Evolutionary conservation across 2,113 vertebrate species (phyloP).

Genomic region (Emydura subglobosa): DNA sequence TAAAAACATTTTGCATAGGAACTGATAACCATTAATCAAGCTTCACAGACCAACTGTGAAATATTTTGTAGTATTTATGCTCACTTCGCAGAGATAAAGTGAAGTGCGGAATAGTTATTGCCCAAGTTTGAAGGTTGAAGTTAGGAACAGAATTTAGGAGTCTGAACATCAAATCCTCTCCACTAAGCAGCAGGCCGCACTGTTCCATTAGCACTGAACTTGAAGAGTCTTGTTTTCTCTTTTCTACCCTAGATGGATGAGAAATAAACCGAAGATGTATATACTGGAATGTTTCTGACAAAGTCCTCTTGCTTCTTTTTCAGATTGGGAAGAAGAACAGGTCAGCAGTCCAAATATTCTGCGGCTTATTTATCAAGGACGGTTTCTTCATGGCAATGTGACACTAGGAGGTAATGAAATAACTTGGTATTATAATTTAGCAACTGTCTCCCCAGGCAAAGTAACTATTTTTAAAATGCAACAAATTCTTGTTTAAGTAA

Average conservation of each 20-base stretch:
- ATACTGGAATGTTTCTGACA: constrained; percentile 5
- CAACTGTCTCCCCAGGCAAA: neutral
- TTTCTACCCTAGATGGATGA: neutral
- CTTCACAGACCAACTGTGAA: neutral
- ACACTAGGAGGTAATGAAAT: constrained; percentile 93
- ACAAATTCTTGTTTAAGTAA: neutral
- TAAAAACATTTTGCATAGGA: neutral
- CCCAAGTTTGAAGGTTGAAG: neutral
- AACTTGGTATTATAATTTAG: neutral
- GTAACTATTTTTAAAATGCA: neutral
- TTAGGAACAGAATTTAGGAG: neutral
- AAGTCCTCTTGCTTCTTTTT: constrained; percentile 53
- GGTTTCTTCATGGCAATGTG: constrained; percentile 98
- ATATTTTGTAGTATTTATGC: neutral
- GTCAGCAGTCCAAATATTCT: constrained; percentile 98
- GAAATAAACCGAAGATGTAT: neutral
- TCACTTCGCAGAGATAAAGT: neutral
- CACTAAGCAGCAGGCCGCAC: neutral
- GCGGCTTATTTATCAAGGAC: constrained; percentile 98
- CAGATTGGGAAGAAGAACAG: constrained; percentile 98
- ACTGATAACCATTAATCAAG: neutral
- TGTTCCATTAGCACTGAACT: neutral
- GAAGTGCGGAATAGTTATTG: neutral
- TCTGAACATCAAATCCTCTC: neutral
- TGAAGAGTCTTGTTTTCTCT: neutral